Evolutionary conservation across 2,888 invertebrate genomes (phyloP), one percentile per base, ranked within the genome.

Genomic region (Drosophila nr. fundita): DNA sequence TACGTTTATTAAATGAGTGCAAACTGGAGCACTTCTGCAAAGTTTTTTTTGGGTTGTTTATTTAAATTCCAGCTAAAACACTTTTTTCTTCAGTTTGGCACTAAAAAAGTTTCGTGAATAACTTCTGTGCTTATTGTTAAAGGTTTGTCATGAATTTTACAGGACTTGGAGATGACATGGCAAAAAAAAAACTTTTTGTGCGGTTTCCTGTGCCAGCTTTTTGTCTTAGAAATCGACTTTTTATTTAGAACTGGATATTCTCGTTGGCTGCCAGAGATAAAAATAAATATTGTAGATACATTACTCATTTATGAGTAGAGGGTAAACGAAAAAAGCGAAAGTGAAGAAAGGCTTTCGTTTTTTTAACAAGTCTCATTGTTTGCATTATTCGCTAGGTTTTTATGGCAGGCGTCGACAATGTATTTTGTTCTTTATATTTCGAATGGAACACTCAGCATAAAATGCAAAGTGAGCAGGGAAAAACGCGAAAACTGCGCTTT

Each of bases 361-460:
- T 80, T 65, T 60, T 75, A 59, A 69, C 74, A 80, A 80, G 54
- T 77, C 68, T 49, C 55, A 29, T 54, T 66, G 63, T 59, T 57
- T 57, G 11, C 18, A 21, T 42, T 57, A 38, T 42, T 57, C 6
- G 21, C 15, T 6, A 30, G 15, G 5, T 42, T 57, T 42, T 21
- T 42, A 42, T 57, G 40, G 21, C 10, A 27, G 36, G 24, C 34
- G 6, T 15, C 21, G 21, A 21, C 36, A 18, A 27, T 49, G 18
- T 10, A 21, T 13, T 50, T 29, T n/a, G 11, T 50, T 27, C 5
- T 27, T 15, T 49, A 27, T 49, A 18, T 49, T 18, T 24, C 27
- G 27, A 49, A 49, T 10, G 27, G 18, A 29, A 68, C 59, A 69
- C 73, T 74, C 78, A 80, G 71, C 68, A 70, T 68, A 45, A 68